phyloP scores from a whole-genome alignment of 2,888 invertebrate species.

The Netelia fuscicornis region DNA sequence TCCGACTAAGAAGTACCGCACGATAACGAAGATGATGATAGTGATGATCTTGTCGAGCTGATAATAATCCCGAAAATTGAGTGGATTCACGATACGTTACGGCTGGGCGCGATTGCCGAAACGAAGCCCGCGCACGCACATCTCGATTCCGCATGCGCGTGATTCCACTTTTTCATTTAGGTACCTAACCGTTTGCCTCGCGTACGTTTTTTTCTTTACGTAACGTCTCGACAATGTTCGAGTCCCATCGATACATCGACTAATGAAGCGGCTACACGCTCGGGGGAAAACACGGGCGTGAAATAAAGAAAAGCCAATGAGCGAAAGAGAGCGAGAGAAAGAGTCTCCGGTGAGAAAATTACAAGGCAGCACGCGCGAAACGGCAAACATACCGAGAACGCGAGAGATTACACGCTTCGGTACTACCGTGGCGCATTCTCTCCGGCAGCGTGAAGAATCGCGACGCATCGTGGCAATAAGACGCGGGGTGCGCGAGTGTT shows the following conservation, averaged over 20 bases:
- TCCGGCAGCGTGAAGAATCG: constrained; percentile 67
- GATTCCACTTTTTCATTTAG: background rate
- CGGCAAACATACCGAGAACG: constrained; percentile 66
- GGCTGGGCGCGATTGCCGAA: background rate
- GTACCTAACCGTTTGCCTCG: background rate
- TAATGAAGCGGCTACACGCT: constrained; percentile 13
- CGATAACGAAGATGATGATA: constrained; percentile 28
- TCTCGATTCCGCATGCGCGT: background rate
- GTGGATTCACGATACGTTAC: background rate
- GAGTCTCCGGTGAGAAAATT: constrained; percentile 63
- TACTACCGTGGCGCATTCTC: constrained; percentile 67
- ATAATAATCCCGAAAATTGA: background rate
- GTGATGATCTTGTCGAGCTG: constrained; percentile 14
- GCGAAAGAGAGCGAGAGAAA: constrained; percentile 23
- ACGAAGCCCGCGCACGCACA: background rate
- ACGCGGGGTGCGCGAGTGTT: constrained; percentile 48
- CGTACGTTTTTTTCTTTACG: background rate
- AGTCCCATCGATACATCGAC: constrained; percentile 21
- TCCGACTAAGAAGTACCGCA: constrained; percentile 17
- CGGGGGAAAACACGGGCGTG: background rate
- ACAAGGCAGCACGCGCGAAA: constrained; percentile 69
- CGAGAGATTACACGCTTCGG: constrained; percentile 66
- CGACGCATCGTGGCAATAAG: constrained; percentile 66
- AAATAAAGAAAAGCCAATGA: background rate
- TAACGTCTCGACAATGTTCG: constrained; percentile 11